Evolutionary conservation across 2,888 invertebrate species (phyloP), one percentile per base, ranked within the genome.

Genomic region (Tenthredo mesomela): DNA sequence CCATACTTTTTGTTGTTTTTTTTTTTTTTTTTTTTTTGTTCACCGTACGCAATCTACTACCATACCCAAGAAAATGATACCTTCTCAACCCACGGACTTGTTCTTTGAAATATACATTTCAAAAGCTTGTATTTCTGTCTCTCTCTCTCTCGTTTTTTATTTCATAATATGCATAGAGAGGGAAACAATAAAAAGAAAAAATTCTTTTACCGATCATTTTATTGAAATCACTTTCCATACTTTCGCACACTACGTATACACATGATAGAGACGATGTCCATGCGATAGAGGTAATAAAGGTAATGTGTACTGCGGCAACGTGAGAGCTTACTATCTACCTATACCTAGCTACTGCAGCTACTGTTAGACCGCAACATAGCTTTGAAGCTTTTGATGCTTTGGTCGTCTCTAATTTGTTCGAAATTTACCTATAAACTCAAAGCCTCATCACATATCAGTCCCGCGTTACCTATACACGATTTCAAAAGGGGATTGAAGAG

Each of bases 321-420:
- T 10, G 70, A 37, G 18, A 37, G 33, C 37, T 33, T 7, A n/a
- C 67, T 70, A 37, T 29, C 40, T 73, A 37, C 18, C 40, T 73
- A 40, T 7, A 21, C 12, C 71, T 43, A 73, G 71, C 71, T n/a
- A 73, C 71, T 73, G 71, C 21, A 33, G 1, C 2, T 2, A 43
- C n/a, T 43, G 40, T 43, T 25, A 18, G 71, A 18, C 70, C 33
- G 25, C 70, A 70, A 33, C 70, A 29, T n/a, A 40, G 71, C 77
- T 77, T 77, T 54, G 77, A 50, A 77, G 77, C 77, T 77, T 54
- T 50, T 77, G 50, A 77, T 54, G 47, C 50, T 77, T 77, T n/a
- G 33, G 18, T 54, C 33, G 77, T 54, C 29, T 77, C 29, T 77
- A 77, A 77, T 77, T 77, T 50, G 25, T 33, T 50, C 47, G 77